Conservation (phyloP, 2,888 invertebrate genomes). For the Brachyopa scutellaris region DNA sequence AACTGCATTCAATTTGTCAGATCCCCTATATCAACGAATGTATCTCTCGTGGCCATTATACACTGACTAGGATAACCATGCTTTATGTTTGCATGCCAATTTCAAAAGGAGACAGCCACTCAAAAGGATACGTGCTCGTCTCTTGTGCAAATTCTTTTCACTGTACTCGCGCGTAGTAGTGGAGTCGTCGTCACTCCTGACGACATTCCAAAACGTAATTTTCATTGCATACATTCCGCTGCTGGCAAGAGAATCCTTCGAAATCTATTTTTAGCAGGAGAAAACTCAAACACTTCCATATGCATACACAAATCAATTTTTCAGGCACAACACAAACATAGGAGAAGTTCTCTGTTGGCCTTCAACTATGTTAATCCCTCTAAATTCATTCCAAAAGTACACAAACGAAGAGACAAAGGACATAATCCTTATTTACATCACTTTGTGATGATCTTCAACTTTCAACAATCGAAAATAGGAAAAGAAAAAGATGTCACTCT, state of each 20-base stretch:
- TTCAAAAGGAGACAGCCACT: background rate
- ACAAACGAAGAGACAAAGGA: background rate
- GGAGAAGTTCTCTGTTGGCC: background rate
- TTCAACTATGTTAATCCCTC: conserved; percentile 7
- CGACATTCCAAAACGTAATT: conserved; percentile 4
- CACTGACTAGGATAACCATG: background rate
- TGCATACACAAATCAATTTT: background rate
- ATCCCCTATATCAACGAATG: background rate
- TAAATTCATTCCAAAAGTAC: conserved; percentile 1
- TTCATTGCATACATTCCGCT: conserved; percentile 16
- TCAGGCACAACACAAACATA: background rate
- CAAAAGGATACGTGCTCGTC: conserved; percentile 44
- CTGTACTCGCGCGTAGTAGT: background rate
- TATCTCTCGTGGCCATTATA: background rate
- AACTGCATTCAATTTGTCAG: background rate
- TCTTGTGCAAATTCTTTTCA: conserved; percentile 28
- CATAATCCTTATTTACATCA: conserved; percentile 14
- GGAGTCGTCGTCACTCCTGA: background rate
- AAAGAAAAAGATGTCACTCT: too few species aligned
- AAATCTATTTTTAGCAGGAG: conserved; percentile 16
- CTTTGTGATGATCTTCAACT: conserved; percentile 19
- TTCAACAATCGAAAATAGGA: background rate
- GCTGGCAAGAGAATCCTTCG: background rate
- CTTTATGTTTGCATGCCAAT: conserved; percentile 4
- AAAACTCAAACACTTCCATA: background rate